Evolutionary conservation across 2,797 vertebrate genomes (phyloP), one percentile per base, ranked within the genome.

Genomic region (Chelonia mydas): DNA sequence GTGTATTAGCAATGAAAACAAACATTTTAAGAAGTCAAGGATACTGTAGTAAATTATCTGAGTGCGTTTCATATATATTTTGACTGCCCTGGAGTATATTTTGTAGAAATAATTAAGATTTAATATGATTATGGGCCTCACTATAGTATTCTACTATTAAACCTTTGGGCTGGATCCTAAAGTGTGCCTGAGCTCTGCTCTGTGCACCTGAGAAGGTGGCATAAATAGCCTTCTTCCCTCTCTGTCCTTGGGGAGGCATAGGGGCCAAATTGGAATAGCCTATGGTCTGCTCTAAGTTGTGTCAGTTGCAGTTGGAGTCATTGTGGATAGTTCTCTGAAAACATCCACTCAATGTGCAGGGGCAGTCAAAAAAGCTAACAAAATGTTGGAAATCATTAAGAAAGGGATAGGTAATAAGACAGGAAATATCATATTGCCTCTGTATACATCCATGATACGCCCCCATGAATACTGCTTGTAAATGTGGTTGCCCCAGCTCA

Each of bases 21-120:
- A 96, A 92, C 72, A 37, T 86, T 94, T 93, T 90, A 81, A 95
- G 94, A 96, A 89, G 92, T 96, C 94, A 94, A 87, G 90, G 92
- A 68, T 49, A 65, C 81, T 37, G 84, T 83, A 49, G 15, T 77
- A 5, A 87, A 68, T 89, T 82, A 57, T 57, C 28, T 65, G 33
- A 19, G 33, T 19, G n/a, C 0, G 0, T 79, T 41, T n/a, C n/a
- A 68, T 90, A 86, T 55, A 68, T 87, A 94, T 92, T 86, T 97
- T 84, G 83, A 85, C 91, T 93, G 74, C 49, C 21, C 49, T 87
- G 91, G 74, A 4, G 59, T 68, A 6, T 54, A 84, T 92, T 85
- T 81, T 89, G 55, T 94, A 97, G 45, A 45, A 45, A 74, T 45
- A 45, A 93, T 86, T 86, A 79, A 93, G 94, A 83, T 86, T 89